Conservation (phyloP, 2,888 invertebrate species). For the Oligia strigilis region DNA sequence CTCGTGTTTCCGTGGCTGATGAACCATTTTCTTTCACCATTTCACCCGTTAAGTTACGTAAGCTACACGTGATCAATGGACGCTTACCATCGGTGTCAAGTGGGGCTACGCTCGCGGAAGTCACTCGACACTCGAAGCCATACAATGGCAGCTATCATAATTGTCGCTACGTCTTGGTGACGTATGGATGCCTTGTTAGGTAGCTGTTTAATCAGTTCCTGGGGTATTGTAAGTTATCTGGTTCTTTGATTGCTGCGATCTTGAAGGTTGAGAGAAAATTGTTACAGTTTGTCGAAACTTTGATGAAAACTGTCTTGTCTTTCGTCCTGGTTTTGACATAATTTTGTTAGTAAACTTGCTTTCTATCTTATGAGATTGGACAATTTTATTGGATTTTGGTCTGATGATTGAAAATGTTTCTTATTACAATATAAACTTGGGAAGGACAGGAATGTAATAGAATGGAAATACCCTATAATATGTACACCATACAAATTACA, state of each 20-base stretch:
- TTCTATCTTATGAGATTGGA: too few species aligned
- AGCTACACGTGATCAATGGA: constrained; percentile 41
- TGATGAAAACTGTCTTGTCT: neutral
- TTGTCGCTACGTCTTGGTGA: constrained; percentile 41
- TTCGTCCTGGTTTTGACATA: neutral
- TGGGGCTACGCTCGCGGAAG: constrained; percentile 58
- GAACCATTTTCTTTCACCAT: neutral
- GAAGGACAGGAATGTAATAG: neutral
- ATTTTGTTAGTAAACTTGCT: neutral
- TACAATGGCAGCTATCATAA: constrained; percentile 54
- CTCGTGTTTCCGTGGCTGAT: neutral
- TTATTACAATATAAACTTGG: neutral
- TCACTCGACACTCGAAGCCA: constrained; percentile 60
- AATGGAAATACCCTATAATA: neutral
- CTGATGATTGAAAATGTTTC: neutral
- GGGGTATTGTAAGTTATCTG: constrained; percentile 20
- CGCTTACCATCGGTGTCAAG: constrained; percentile 58
- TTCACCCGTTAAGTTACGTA: neutral
- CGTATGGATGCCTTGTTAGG: constrained; percentile 31
- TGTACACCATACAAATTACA: neutral
- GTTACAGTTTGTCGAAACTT: neutral
- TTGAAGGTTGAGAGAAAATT: constrained; percentile 9
- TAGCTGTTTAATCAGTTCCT: constrained; percentile 35
- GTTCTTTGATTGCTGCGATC: constrained; percentile 18
- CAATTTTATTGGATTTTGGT: neutral